phyloP scores from a whole-genome alignment of 2,797 vertebrate genomes.

The Telmatherina bonti region DNA sequence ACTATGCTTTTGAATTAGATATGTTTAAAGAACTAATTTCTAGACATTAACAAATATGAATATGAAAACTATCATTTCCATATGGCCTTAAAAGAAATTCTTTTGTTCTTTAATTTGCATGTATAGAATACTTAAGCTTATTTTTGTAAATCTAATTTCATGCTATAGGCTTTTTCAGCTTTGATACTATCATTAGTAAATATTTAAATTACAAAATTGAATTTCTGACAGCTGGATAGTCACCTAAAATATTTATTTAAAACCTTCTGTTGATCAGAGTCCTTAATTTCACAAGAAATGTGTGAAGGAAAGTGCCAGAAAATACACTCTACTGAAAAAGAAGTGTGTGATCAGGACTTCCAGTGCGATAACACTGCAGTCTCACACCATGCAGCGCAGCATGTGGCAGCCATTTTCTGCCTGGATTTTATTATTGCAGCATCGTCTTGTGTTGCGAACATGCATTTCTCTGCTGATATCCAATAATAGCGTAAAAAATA shows the following conservation, averaged over 20 bases:
- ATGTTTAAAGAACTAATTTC: neutral
- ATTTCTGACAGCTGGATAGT: neutral
- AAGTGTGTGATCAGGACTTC: neutral
- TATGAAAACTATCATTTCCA: neutral
- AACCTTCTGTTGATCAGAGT: neutral
- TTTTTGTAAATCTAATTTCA: neutral
- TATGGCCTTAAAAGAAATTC: neutral
- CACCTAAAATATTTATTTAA: neutral
- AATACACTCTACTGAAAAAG: constrained; percentile 4
- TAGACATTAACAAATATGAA: neutral
- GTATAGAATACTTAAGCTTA: neutral
- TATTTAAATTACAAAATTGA: neutral
- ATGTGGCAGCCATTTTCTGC: constrained; percentile 59
- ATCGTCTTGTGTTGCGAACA: constrained; percentile 23
- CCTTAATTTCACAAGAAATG: neutral
- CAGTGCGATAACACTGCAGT: constrained; percentile 1
- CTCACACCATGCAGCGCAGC: constrained; percentile 1
- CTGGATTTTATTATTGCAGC: constrained; percentile 30
- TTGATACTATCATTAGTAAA: neutral
- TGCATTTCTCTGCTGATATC: constrained; percentile 34
- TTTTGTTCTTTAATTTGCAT: neutral
- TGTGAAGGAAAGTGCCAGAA: neutral
- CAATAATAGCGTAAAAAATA: constrained; percentile 11
- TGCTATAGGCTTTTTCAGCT: neutral
- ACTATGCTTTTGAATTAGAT: constrained; percentile 1